phyloP scores from a whole-genome alignment of 2,797 vertebrate genomes.

The Phaenicophaeus curvirostris region DNA sequence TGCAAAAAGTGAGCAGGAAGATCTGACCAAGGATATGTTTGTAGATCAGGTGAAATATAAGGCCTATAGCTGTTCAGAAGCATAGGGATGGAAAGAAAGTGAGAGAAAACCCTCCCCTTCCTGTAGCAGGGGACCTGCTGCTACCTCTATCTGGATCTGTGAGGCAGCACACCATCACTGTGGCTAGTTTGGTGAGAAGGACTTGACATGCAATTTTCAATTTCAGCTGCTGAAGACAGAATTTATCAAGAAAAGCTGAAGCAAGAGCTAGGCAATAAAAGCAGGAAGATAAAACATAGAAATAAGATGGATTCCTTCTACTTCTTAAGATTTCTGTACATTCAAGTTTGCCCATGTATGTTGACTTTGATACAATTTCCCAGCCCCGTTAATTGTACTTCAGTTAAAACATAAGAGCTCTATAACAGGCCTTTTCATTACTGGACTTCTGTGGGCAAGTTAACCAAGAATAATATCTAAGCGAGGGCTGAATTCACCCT shows the following conservation, averaged over 20 bases:
- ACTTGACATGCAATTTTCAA: not conserved
- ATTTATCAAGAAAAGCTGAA: not conserved
- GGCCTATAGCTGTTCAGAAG: not conserved
- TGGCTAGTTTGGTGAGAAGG: accelerated
- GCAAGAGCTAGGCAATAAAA: not conserved
- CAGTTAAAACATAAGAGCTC: not conserved
- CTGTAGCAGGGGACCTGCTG: not conserved
- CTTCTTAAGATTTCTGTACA: not conserved
- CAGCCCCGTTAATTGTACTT: not conserved
- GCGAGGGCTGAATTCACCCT: not conserved
- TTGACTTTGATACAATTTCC: not conserved
- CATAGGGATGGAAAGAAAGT: not conserved
- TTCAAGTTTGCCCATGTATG: not conserved
- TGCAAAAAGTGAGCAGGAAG: not conserved
- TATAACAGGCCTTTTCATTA: not conserved
- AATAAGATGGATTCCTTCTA: not conserved
- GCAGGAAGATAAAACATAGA: not conserved
- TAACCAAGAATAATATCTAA: not conserved
- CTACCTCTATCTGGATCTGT: not conserved
- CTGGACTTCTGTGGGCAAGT: not conserved
- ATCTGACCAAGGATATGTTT: not conserved
- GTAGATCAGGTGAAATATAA: not conserved
- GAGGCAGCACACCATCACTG: not conserved
- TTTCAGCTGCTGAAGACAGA: not conserved
- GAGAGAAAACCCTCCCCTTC: not conserved